Percentiles rank a stretch among this genome's conserved stretches.
phyloP scores from a whole-genome alignment of 2,888 invertebrate genomes.

The Troides helena region DNA sequence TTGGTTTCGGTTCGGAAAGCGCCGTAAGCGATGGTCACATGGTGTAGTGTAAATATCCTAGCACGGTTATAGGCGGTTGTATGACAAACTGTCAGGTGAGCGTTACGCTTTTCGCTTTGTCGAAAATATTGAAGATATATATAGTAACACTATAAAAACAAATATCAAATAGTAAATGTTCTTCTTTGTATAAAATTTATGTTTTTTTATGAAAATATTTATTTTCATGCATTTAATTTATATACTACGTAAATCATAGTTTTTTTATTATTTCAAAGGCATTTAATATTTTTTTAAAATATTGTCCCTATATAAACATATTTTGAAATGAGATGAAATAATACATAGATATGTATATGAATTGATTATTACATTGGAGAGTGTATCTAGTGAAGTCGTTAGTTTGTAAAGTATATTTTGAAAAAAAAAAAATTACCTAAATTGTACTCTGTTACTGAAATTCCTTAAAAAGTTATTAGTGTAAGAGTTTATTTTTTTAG shows the following conservation, averaged over 20 bases:
- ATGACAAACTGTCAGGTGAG: no score
- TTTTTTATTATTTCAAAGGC: neutral
- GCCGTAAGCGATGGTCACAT: no score
- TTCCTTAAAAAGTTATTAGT: neutral
- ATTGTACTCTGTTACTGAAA: neutral
- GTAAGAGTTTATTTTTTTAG: neutral
- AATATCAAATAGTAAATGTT: neutral
- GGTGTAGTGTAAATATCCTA: no score
- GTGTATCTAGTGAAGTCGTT: slow-evolving; percentile 40
- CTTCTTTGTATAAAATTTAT: neutral
- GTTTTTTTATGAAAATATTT: neutral
- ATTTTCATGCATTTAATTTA: slow-evolving; percentile 11
- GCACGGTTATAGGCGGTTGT: no score
- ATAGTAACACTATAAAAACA: neutral
- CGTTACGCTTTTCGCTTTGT: no score
- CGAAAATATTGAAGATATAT: no score
- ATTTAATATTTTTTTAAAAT: neutral
- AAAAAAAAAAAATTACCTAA: neutral
- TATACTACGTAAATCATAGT: neutral
- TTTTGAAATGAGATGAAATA: neutral
- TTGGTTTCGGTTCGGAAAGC: no score
- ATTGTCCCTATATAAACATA: neutral
- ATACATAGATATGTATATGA: neutral
- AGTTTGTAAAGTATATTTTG: slow-evolving; percentile 30
- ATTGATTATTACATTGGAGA: slow-evolving; percentile 34